Evolutionary conservation across 2,888 invertebrate genomes (phyloP).

Genomic region (Galeruca laticollis): DNA sequence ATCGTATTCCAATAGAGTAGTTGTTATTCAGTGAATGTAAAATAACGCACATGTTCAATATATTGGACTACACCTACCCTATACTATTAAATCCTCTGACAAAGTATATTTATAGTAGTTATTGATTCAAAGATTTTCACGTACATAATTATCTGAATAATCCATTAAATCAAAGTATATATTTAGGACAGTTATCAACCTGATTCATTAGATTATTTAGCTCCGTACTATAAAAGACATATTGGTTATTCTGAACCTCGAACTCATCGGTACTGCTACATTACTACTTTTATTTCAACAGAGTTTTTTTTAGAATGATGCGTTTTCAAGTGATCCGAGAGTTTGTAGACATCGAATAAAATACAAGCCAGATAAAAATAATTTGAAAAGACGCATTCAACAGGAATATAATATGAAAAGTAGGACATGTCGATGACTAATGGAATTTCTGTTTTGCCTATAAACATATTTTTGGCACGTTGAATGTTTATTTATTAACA

Average conservation of each 20-base stretch:
- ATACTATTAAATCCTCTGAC: too few species aligned
- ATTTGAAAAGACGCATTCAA: not conserved
- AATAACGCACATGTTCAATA: too few species aligned
- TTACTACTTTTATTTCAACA: conserved; percentile 38
- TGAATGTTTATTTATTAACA: too few species aligned
- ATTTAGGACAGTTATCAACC: not conserved
- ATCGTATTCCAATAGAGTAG: too few species aligned
- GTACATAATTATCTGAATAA: too few species aligned
- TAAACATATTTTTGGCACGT: too few species aligned
- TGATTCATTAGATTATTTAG: not conserved
- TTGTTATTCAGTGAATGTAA: too few species aligned
- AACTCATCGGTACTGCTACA: conserved; percentile 43
- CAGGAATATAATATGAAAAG: conserved; percentile 4
- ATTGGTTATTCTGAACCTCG: conserved; percentile 44
- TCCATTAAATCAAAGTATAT: too few species aligned
- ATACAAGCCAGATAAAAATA: conserved; percentile 10
- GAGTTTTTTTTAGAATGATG: conserved; percentile 25
- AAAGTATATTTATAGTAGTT: too few species aligned
- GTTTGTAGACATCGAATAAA: conserved; percentile 6
- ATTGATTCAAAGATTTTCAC: too few species aligned
- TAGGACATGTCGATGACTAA: conserved; percentile 3
- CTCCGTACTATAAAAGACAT: conserved; percentile 26
- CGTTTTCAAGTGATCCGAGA: conserved; percentile 10
- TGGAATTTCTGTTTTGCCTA: not conserved
- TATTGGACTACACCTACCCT: too few species aligned